Conservation (phyloP, 2,113 vertebrate genomes). For the Morone chrysops region DNA sequence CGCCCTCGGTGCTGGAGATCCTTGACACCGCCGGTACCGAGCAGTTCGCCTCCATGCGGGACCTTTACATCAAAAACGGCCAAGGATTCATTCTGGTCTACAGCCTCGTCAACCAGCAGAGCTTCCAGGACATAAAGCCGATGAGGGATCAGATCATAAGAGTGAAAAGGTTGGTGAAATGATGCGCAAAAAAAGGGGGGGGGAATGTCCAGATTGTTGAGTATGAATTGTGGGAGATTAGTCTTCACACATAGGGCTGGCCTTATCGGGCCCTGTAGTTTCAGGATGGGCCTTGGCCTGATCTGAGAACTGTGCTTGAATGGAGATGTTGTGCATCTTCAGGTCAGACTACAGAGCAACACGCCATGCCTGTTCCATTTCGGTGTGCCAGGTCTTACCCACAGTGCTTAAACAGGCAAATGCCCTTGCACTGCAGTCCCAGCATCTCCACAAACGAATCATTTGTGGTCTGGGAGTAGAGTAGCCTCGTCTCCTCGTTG, state of each 20-base stretch:
- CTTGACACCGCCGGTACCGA: constrained; percentile 96
- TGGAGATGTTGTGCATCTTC: constrained; percentile 58
- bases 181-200: too few relatives aligned
- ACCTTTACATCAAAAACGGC: constrained; percentile 97
- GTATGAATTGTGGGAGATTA: constrained; percentile 12
- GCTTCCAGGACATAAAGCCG: constrained; percentile 97
- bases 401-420: background rate
- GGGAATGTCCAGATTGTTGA: background rate
- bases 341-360: constrained; percentile 22
- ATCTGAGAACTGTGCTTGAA: constrained; percentile 36
- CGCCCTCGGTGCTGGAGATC: constrained; percentile 96
- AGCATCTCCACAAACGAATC: background rate
- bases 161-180: constrained; percentile 90
- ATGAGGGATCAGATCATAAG: constrained; percentile 98
- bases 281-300: constrained; percentile 57
- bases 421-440: constrained; percentile 4
- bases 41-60: constrained; percentile 98
- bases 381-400: constrained; percentile 35
- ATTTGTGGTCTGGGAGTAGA: background rate
- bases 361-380: constrained; percentile 43
- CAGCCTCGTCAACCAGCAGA: constrained; percentile 97
- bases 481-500: background rate
- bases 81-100: constrained; percentile 97
- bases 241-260: constrained; percentile 16
- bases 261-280: constrained; percentile 30